Evolutionary conservation across 2,888 invertebrate genomes (phyloP).

Genomic region (Drosophila yooni): DNA sequence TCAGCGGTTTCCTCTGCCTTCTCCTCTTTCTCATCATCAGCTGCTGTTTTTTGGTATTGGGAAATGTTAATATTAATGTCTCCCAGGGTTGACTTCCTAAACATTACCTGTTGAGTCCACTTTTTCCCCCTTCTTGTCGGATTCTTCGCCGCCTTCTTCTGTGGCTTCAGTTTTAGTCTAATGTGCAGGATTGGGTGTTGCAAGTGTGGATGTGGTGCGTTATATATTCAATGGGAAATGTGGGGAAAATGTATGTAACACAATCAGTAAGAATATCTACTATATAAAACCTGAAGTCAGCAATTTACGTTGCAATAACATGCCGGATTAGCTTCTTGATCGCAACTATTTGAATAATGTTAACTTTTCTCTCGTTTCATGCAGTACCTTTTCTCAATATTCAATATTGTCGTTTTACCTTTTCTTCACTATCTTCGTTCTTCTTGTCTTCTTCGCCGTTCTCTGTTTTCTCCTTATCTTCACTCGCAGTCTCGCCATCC

Average conservation of each 20-base stretch:
- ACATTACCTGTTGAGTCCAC: conserved; percentile 60
- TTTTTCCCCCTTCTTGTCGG: conserved; percentile 48
- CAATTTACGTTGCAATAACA: conserved; percentile 43
- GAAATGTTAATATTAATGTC: conserved; percentile 34
- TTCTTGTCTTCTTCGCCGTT: conserved; percentile 37
- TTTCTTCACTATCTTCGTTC: conserved; percentile 57
- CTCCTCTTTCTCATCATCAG: conserved; percentile 25
- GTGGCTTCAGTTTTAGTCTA: conserved; percentile 59
- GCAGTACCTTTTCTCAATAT: conserved; percentile 18
- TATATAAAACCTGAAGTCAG: conserved; percentile 16
- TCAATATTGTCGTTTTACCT: conserved; percentile 48
- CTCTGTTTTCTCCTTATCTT: conserved; percentile 47
- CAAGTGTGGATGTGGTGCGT: conserved; percentile 34
- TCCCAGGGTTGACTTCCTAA: conserved; percentile 8
- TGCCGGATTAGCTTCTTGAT: conserved; percentile 50
- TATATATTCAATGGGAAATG: conserved; percentile 32
- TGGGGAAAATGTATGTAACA: conserved; percentile 53
- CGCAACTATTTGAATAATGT: conserved; percentile 40
- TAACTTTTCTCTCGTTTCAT: conserved; percentile 46
- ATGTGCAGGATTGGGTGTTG: conserved; percentile 21
- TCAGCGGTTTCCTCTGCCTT: conserved; percentile 29
- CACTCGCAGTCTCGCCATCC: conserved; percentile 39
- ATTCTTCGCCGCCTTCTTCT: conserved; percentile 47
- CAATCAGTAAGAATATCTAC: conserved; percentile 25
- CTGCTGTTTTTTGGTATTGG: conserved; percentile 29